Conservation (phyloP, 2,113 vertebrate species). For the Myotis lucifugus region DNA sequence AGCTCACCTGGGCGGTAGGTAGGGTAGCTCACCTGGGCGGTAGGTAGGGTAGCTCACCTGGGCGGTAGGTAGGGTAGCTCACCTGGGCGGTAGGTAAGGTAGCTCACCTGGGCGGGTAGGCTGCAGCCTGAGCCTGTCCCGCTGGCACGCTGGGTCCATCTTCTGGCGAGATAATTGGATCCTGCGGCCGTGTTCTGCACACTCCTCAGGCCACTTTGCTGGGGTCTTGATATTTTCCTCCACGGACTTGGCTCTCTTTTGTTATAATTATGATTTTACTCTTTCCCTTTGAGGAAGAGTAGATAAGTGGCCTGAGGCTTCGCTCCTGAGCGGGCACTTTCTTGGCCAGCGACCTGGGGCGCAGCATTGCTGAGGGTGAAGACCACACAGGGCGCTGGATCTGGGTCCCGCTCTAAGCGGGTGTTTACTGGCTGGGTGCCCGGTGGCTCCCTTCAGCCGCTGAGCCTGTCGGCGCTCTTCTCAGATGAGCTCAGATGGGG, state of each 20-base stretch:
- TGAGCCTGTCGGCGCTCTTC: neutral
- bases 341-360: neutral
- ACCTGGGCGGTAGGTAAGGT: neutral
- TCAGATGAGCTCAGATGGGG: rapidly evolving
- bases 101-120: too few relatives aligned
- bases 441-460: rapidly evolving
- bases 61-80: too few relatives aligned
- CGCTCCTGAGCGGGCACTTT: neutral
- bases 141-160: rapidly evolving
- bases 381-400: rapidly evolving
- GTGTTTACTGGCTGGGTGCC: neutral
- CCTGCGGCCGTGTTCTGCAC: rapidly evolving
- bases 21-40: too few relatives aligned
- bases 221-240: rapidly evolving
- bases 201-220: neutral
- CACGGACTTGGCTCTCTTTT: rapidly evolving
- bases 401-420: neutral
- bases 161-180: rapidly evolving
- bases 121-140: neutral
- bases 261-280: rapidly evolving
- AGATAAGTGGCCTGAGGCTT: rapidly evolving
- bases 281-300: neutral
- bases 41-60: too few relatives aligned
- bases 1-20: too few relatives aligned
- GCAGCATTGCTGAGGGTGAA: rapidly evolving